phyloP scores from a whole-genome alignment of 1,140 invertebrate genomes.

The Drosophila melanogaster region Release_6_plus_ISO1_MT NT_033779.5:10024501-10025000 shows the following conservation, averaged over 20 bases:
- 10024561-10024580: constrained; percentile 13
- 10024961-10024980: no score
- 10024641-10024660: constrained; percentile 24
- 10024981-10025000: no score
- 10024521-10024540: constrained; percentile 27
- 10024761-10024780: constrained; percentile 45
- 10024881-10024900: neutral
- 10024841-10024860: constrained; percentile 28
- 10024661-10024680: constrained; percentile 38
- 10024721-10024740: constrained; percentile 37
- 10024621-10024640: neutral
- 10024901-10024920: neutral
- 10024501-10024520: constrained; percentile 59
- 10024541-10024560: constrained; percentile 11
- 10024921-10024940: no score
- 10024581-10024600: constrained; percentile 8
- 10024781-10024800: constrained; percentile 35
- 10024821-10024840: neutral
- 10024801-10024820: constrained; percentile 7
- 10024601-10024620: neutral
- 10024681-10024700: constrained; percentile 38
- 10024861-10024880: constrained; percentile 2
- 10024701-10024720: constrained; percentile 14
- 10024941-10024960: neutral
- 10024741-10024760: constrained; percentile 40